Base-by-base conservation (phyloP, 2,113 vertebrate species). In the Romanogobio albipinnatus region DNA sequence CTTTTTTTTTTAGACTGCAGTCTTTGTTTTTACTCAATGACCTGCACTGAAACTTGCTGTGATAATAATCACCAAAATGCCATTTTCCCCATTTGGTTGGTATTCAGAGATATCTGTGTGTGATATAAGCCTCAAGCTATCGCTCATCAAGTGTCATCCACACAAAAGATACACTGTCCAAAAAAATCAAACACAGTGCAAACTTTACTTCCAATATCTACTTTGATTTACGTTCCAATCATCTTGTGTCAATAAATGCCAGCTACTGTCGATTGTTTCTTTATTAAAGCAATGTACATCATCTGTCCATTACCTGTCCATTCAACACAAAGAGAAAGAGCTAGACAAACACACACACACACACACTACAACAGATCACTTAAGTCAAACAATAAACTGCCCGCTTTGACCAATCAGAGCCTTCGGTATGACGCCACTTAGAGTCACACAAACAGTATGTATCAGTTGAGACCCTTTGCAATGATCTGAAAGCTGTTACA, bases 361-460 rank as follows among this genome's bases (percentile, higher is more conserved):
- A 75, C n/a, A 24, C 77, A 80, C n/a, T 64, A 47, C n/a, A 64
- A 47, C 33, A 80, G n/a, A 64, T 26, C 77, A 80, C 58, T 80
- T 80, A 64, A 47, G n/a, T 58, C 11, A 45, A 58, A 62, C 58
- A 62, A 80, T 64, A 80, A 80, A 64, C 14, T 1, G 11, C 33
- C 22, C 1, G 36, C 19, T 71, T 22, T 58, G 58, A 47, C 39
- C 77, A 80, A 64, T 64, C 77, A 80, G 22, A 78, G 39, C n/a
- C 11, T 13, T 61, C 19, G 9, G 10, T 36, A 39, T 33, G 22
- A 56, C 17, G 22, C 3, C n/a, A 47, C 26, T 45, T 9, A 45
- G n/a, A 62, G 77, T 45, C 77, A 47, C 9, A 80, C 58, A 64
- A 26, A 26, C 9, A 26, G 7, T 61, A 9, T 43, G 51, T 19